Evolutionary conservation across 1,140 invertebrate species (phyloP), one percentile per base, ranked within the genome.

Genomic region (Thrips palmi): DNA sequence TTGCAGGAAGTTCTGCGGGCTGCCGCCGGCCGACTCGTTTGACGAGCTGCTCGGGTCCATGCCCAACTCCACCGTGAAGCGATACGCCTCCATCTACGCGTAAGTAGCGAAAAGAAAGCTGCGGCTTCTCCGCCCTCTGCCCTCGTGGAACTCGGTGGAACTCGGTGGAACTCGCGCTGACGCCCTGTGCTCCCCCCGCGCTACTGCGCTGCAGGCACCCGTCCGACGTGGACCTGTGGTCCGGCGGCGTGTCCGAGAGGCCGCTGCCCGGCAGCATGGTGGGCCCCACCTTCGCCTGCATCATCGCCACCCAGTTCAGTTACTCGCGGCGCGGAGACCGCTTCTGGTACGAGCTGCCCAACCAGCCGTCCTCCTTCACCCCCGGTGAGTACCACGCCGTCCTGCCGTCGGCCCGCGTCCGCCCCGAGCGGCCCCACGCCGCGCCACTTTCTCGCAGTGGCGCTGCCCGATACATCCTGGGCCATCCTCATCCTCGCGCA

Each of bases 281-380:
- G 19, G 91, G 91, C 25, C 87, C 89, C 3, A 93, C 88, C 34
- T 94, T 97, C 58, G 79, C 88, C 35, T 97, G 92, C 52, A 70
- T 98, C 31, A 89, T 98, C 46, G 88, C 85, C 19, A 91, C 92
- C 27, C 94, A 98, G 59, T 94, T 97, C 59, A 83, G 80, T 47
- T 83, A 86, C 49, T 70, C 83, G 1, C 68, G 89, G 49, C 64
- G 78, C 43, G 93, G 92, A 32, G 93, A 97, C 57, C 69, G 91
- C 50, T 97, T 93, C 57, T 97, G 89, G 85, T 97, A 89, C 50
- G 92, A 96, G 55, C 67, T 92, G 37, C 78, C 79, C 4, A 78
- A 88, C 52, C 83, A 89, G 50, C 87, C 86, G 1, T 91, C 87
- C 17, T 83, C 84, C 1, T 93, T 93, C 55, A 84, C 81, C 1